Percentiles rank a stretch among this genome's conserved stretches.
These are phyloP conservation scores for Nerophis ophidion DNA, from an alignment of 2,113 vertebrate genomes.

Conservation along the genomic window DNA sequence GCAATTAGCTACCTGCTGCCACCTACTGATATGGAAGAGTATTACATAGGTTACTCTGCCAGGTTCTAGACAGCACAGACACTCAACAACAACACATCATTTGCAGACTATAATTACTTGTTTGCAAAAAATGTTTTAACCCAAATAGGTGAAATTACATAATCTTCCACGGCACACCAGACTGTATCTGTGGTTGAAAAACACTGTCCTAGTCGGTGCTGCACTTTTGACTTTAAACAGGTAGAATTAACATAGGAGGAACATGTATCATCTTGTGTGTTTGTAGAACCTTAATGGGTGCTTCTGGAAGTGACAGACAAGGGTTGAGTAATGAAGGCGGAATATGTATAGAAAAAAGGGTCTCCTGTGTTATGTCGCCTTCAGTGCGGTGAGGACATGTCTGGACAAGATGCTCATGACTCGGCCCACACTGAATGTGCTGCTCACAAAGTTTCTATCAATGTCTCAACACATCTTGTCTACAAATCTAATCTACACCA, in stretches of 20 bases:
- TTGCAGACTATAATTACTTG: too few species aligned
- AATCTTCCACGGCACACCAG: too few species aligned
- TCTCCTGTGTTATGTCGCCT: constrained; percentile 36
- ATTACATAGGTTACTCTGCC: too few species aligned
- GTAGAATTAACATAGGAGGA: neutral
- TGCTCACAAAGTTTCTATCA: constrained; percentile 49
- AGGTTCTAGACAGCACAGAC: too few species aligned
- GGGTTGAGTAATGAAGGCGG: constrained; percentile 29
- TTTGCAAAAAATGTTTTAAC: too few species aligned
- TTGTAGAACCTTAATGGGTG: constrained; percentile 1
- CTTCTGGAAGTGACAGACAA: neutral
- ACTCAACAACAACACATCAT: too few species aligned
- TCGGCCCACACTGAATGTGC: constrained; percentile 53
- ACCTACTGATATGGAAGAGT: too few species aligned
- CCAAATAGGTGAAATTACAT: too few species aligned
- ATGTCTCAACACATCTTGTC: constrained; percentile 47
- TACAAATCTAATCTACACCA: constrained; percentile 55
- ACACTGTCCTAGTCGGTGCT: neutral
- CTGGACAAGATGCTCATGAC: constrained; percentile 48
- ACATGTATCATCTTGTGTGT: neutral
- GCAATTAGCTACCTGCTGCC: too few species aligned
- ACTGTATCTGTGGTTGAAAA: too few species aligned
- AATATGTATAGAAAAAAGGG: neutral
- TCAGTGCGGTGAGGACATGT: constrained; percentile 34
- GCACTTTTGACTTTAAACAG: constrained; percentile 1